Conservation (phyloP, 1,140 invertebrate species). For the Euschistus heros region DNA sequence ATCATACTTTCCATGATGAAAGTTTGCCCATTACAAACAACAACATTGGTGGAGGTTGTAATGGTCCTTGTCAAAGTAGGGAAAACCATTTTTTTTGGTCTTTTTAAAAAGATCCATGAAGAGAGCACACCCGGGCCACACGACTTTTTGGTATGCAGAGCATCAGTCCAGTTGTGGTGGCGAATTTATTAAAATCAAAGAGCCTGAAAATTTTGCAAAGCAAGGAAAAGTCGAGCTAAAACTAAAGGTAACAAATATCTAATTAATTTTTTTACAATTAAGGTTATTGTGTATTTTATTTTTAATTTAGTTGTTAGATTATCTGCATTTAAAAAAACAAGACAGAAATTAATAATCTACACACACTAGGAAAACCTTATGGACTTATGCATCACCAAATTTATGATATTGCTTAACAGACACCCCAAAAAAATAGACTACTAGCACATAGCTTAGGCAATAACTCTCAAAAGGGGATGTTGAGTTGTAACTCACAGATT, state of each 20-base stretch:
- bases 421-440: too few relatives aligned
- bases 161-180: constrained; percentile 78
- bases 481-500: too few relatives aligned
- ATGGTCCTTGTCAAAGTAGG: constrained; percentile 72
- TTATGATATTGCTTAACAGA: too few relatives aligned
- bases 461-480: too few relatives aligned
- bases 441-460: too few relatives aligned
- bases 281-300: too few relatives aligned
- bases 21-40: constrained; percentile 68
- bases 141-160: constrained; percentile 80
- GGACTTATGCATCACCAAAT: too few relatives aligned
- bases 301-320: too few relatives aligned
- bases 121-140: constrained; percentile 72
- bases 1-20: constrained; percentile 82
- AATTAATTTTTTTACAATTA: too few relatives aligned
- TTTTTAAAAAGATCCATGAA: constrained; percentile 63
- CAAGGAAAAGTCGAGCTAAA: constrained; percentile 32
- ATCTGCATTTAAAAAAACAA: too few relatives aligned
- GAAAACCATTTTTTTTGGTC: constrained; percentile 81
- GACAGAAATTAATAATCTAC: too few relatives aligned
- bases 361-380: too few relatives aligned
- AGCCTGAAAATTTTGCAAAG: constrained; percentile 48
- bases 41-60: constrained; percentile 90
- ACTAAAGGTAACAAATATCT: background rate
- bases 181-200: constrained; percentile 70